Evolutionary conservation across 2,797 vertebrate genomes (phyloP).

Genomic region (Molossus molossus): DNA sequence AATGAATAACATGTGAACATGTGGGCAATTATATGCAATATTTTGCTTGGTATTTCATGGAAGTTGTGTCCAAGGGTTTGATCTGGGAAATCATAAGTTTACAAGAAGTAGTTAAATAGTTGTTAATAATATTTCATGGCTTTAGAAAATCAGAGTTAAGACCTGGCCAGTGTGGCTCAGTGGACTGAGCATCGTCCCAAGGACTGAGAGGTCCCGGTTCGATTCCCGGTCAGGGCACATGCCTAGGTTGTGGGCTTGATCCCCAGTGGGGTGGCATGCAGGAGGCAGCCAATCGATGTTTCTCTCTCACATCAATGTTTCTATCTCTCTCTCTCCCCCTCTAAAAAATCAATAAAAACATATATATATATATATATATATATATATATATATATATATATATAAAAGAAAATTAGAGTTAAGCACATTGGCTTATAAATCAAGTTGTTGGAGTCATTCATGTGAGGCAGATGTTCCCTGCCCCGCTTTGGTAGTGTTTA

Average conservation of each 20-base stretch:
- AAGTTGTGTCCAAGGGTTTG: slow-evolving; percentile 23
- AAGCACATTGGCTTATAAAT: slow-evolving; percentile 38
- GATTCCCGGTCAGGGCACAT: too few relatives aligned
- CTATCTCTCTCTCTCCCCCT: too few relatives aligned
- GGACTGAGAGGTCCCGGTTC: too few relatives aligned
- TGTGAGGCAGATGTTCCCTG: slow-evolving; percentile 18
- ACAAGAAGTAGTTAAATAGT: background rate
- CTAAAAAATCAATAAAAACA: too few relatives aligned
- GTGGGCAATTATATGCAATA: background rate
- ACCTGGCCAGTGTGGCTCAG: too few relatives aligned
- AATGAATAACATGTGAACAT: background rate
- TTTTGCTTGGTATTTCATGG: slow-evolving; percentile 46
- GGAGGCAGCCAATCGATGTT: too few relatives aligned
- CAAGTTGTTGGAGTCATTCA: background rate
- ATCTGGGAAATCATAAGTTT: slow-evolving; percentile 16
- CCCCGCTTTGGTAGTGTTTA: background rate
- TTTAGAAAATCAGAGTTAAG: slow-evolving; percentile 50
- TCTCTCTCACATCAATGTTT: too few relatives aligned
- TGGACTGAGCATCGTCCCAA: too few relatives aligned
- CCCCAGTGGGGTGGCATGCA: too few relatives aligned
- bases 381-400: too few relatives aligned
- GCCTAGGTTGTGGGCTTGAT: too few relatives aligned
- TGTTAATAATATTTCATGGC: slow-evolving; percentile 33
- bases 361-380: too few relatives aligned
- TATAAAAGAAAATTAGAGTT: background rate